Base-by-base conservation (phyloP, 2,888 invertebrate species). In the Pheosia gnoma region DNA sequence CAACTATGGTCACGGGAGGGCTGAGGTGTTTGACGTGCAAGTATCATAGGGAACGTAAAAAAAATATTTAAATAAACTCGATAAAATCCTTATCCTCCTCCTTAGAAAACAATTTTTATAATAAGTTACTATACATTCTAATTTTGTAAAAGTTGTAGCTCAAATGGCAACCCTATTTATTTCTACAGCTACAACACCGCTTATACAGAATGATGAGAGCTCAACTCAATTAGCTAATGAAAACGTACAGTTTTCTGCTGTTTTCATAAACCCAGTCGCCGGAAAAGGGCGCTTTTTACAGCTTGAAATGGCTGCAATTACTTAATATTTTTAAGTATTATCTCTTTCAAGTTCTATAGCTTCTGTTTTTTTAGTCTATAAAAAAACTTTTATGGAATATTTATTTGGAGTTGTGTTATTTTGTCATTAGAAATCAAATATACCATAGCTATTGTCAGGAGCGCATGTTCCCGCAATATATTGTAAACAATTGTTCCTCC, bases 221-320 rank as follows among this genome's bases (percentile, higher is more conserved):
- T 77, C 81, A 88, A 90, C 87, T 90, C 90, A 89, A 91, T 91
- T 91, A 91, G 90, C 85, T 91, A 90, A 91, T 91, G 91, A 91
- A 90, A 90, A 87, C 82, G 83, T 82, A 79, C 81, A 83, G 81
- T 82, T 83, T 81, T 84, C 84, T 25, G 25, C 25, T 25, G 86
- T 86, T 79, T 81, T 81, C 83, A 84, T 81, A 77, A 78, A 78
- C 77, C 79, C 67, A 75, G 72, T 68, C 73, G 65, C 66, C 66
- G 66, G 67, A 65, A 64, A 65, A 62, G 58, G 61, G 59, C 63
- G 67, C 59, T 70, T 73, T 78, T 77, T 68, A 59, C 59, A 52
- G 59, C 64, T 57, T 49, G 58, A 58, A 45, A 58, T 57, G 59
- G 36, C 13, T 57, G 45, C 49, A 54, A 51, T 25, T 25, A 25